Percentiles rank a stretch among this genome's conserved stretches.
Conservation (phyloP, 2,797 vertebrate species). For the Microctenopoma stevenorrisi region DNA sequence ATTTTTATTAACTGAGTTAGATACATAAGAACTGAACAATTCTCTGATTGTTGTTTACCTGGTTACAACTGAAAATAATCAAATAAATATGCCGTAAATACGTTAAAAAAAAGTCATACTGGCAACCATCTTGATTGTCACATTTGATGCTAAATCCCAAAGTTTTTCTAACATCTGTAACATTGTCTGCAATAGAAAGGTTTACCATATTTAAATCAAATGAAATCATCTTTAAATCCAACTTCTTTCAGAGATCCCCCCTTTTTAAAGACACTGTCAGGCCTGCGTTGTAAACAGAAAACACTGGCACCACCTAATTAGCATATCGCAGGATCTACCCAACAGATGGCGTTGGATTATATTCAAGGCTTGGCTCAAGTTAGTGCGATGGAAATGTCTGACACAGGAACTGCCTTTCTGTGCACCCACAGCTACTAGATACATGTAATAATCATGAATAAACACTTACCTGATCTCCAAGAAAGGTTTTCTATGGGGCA, state of each 20-base stretch:
- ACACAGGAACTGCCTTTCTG: constrained; percentile 63
- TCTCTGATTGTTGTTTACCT: too few relatives aligned
- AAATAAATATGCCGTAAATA: too few relatives aligned
- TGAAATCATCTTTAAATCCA: constrained; percentile 26
- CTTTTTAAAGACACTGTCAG: constrained; percentile 38
- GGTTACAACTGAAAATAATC: too few relatives aligned
- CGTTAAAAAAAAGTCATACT: too few relatives aligned
- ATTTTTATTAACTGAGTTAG: too few relatives aligned
- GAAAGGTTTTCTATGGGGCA: constrained; percentile 33
- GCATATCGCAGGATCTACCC: constrained; percentile 70
- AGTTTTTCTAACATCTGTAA: constrained; percentile 13
- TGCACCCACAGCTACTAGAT: constrained; percentile 43
- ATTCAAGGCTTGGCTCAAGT: constrained; percentile 70
- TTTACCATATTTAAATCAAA: background rate
- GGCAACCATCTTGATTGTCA: too few relatives aligned
- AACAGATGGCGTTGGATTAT: constrained; percentile 73
- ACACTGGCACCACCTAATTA: constrained; percentile 55
- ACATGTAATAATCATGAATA: constrained; percentile 56
- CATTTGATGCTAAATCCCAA: background rate
- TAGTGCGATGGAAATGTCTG: constrained; percentile 63
- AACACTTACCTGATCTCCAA: constrained; percentile 37
- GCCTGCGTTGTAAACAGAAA: constrained; percentile 48
- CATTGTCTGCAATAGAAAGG: background rate
- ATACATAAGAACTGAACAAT: too few relatives aligned
- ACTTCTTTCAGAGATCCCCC: constrained; percentile 30